phyloP scores from a whole-genome alignment of 2,797 vertebrate genomes.

The Phaenicophaeus curvirostris region DNA sequence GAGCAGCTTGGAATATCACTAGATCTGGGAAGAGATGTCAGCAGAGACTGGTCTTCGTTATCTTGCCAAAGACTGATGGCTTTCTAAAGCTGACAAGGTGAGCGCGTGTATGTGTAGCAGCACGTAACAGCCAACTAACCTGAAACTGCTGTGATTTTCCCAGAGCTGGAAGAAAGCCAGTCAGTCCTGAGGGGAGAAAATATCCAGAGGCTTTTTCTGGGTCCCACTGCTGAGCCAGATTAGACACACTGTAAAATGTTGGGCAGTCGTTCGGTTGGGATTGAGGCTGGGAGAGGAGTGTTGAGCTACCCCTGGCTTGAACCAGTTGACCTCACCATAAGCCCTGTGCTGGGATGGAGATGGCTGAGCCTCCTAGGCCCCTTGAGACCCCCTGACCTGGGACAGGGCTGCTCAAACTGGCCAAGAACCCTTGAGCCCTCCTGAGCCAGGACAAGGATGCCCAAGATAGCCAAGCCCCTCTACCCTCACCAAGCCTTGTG shows the following conservation, averaged over 20 bases:
- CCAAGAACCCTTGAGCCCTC: too few species aligned
- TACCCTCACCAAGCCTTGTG: too few species aligned
- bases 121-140: background rate
- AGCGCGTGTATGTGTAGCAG: background rate
- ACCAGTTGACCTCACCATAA: too few species aligned
- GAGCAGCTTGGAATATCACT: background rate
- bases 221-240: background rate
- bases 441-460: too few species aligned
- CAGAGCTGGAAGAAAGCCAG: background rate
- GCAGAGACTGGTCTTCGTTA: background rate
- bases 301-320: too few species aligned
- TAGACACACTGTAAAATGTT: accelerated
- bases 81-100: background rate
- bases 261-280: background rate
- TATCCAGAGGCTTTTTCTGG: background rate
- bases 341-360: too few species aligned
- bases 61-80: background rate
- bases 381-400: too few species aligned
- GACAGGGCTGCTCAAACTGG: too few species aligned
- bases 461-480: too few species aligned
- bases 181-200: background rate
- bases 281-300: background rate
- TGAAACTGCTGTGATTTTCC: background rate
- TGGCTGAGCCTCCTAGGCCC: too few species aligned
- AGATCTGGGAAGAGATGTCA: background rate